These are phyloP conservation scores for Drosophila arizonae DNA, from an alignment of 1,140 invertebrate genomes.

Conservation along the genomic window DNA sequence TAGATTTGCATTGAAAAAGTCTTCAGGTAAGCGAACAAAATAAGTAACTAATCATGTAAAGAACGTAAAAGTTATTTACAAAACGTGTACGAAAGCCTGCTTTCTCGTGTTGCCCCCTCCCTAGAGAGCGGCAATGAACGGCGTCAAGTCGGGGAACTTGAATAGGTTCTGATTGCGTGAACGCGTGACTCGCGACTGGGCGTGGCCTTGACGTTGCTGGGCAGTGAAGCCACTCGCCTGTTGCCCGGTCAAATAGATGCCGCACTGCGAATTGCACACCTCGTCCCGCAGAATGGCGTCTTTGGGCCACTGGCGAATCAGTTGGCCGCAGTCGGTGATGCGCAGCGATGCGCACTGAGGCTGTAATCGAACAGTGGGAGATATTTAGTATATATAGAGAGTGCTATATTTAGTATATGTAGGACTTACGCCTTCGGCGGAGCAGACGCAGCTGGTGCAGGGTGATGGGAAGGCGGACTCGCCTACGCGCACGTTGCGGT, in stretches of 20 bases:
- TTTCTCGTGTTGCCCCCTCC: slow-evolving; percentile 29
- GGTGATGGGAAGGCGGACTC: slow-evolving; percentile 92
- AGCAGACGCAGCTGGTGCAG: slow-evolving; percentile 94
- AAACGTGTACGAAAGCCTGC: slow-evolving; percentile 49
- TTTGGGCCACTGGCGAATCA: slow-evolving; percentile 90
- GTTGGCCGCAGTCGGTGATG: slow-evolving; percentile 92
- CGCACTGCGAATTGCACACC: slow-evolving; percentile 95
- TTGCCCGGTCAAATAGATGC: slow-evolving; percentile 82
- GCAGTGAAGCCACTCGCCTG: slow-evolving; percentile 67
- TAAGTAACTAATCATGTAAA: slow-evolving; percentile 54
- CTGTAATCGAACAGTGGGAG: slow-evolving; percentile 84
- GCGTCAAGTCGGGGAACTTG: slow-evolving; percentile 86
- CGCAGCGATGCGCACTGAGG: slow-evolving; percentile 94
- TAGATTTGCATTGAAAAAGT: slow-evolving; percentile 47
- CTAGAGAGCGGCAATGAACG: slow-evolving; percentile 84
- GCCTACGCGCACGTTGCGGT: slow-evolving; percentile 89
- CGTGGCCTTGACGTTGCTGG: slow-evolving; percentile 58
- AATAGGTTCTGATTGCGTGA: slow-evolving; percentile 83
- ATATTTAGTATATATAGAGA: slow-evolving; percentile 4
- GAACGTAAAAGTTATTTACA: slow-evolving; percentile 63
- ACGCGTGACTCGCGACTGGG: slow-evolving; percentile 69
- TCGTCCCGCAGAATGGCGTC: slow-evolving; percentile 93
- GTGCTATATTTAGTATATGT: not conserved
- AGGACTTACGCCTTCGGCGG: slow-evolving; percentile 89
- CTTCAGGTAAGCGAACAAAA: slow-evolving; percentile 61